Conservation (phyloP, 2,888 invertebrate genomes). For the Ophion obscuratus region DNA sequence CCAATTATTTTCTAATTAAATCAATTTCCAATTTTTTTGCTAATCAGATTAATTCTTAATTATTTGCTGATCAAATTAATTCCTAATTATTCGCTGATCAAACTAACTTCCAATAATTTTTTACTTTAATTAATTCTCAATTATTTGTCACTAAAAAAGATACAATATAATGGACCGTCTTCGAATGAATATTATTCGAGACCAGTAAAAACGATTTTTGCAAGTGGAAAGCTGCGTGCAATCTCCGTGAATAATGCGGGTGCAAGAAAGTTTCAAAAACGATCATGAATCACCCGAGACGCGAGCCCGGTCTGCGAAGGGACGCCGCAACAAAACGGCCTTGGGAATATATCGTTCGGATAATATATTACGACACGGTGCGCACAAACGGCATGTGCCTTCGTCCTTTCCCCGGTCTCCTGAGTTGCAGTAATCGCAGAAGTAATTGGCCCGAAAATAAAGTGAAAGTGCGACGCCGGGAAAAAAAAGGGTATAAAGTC, state of each 20-base stretch:
- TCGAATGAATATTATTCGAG: background rate
- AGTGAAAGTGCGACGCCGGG: slow-evolving; percentile 46
- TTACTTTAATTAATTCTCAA: background rate
- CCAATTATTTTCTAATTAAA: background rate
- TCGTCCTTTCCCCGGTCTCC: slow-evolving; percentile 19
- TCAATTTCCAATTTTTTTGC: background rate
- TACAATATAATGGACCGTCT: background rate
- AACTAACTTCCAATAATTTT: background rate
- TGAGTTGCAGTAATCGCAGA: slow-evolving; percentile 39
- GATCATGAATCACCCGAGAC: slow-evolving; percentile 36
- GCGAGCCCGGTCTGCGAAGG: slow-evolving; percentile 3
- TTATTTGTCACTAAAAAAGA: background rate
- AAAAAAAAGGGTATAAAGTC: slow-evolving; percentile 24
- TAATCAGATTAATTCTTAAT: background rate
- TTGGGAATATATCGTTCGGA: slow-evolving; percentile 42
- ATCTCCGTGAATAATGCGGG: slow-evolving; percentile 38
- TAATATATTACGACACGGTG: slow-evolving; percentile 38
- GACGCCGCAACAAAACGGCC: slow-evolving; percentile 29
- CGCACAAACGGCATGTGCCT: slow-evolving; percentile 4
- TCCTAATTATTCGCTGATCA: background rate
- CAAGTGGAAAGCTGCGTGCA: slow-evolving; percentile 12
- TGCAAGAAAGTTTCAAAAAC: slow-evolving; percentile 38
- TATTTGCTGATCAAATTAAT: background rate
- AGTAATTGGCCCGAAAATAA: slow-evolving; percentile 49
- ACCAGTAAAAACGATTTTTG: background rate